Evolutionary conservation across 2,888 invertebrate species (phyloP).

Genomic region (Drosophila siamana): DNA sequence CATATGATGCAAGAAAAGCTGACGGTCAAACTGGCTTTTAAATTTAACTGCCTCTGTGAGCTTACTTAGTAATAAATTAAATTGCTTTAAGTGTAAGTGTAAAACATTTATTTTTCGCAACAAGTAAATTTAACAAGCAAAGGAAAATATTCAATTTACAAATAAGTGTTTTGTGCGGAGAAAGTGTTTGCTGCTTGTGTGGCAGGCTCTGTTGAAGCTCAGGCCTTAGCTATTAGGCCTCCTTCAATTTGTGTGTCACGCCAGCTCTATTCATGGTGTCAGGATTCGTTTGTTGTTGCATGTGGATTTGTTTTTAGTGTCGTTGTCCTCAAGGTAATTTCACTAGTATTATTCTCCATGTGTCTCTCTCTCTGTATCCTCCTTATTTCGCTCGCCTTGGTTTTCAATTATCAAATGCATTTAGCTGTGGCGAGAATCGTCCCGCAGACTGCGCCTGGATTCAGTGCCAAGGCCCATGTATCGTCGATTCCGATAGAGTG

Average conservation of each 20-base stretch:
- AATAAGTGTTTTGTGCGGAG: not conserved
- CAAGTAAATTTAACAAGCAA: not conserved
- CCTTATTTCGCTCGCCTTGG: constrained; percentile 18
- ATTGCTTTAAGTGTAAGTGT: not conserved
- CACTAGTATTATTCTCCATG: too few relatives aligned
- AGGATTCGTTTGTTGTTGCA: constrained; percentile 26
- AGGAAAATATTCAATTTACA: not conserved
- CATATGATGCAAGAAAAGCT: too few relatives aligned
- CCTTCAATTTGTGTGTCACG: not conserved
- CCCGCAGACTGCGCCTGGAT: constrained; percentile 25
- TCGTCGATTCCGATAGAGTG: not conserved
- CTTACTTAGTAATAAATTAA: not conserved
- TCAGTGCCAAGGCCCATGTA: not conserved
- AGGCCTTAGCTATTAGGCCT: constrained; percentile 3
- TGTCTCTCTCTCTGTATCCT: not conserved
- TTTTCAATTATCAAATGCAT: constrained; percentile 59
- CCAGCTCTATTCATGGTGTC: constrained; percentile 2
- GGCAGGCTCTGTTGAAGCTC: not conserved
- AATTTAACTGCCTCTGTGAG: too few relatives aligned
- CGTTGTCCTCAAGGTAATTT: constrained; percentile 28
- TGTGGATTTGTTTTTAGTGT: constrained; percentile 35
- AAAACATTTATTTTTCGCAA: not conserved
- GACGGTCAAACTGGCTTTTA: too few relatives aligned
- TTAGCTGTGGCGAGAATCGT: constrained; percentile 13
- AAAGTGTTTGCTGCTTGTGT: constrained; percentile 11